Evolutionary conservation across 2,888 invertebrate species (phyloP).

Genomic region (Acanthosepion lycidas): DNA sequence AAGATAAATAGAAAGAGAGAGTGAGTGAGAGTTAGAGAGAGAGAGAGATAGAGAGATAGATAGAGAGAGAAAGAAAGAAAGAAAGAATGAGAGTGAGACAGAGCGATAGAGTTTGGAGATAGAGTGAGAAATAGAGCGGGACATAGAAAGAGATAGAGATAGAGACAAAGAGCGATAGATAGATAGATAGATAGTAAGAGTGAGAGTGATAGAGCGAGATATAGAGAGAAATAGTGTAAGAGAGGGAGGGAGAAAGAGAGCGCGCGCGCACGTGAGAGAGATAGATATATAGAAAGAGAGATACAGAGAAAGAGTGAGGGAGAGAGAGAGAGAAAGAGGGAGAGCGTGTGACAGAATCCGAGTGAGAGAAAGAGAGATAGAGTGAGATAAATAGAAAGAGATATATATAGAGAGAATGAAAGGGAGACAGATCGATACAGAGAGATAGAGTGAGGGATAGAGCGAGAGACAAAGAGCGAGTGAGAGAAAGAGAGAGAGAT

Average conservation of each 20-base stretch:
- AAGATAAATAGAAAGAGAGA: too few relatives aligned
- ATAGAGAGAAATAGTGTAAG: not conserved
- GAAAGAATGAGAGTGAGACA: too few relatives aligned
- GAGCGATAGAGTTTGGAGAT: too few relatives aligned
- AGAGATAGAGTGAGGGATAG: not conserved
- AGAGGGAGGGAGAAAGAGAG: too few relatives aligned
- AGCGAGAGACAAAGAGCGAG: not conserved
- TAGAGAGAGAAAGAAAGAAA: too few relatives aligned
- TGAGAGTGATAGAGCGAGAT: not conserved
- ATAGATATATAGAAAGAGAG: too few relatives aligned
- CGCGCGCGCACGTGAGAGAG: too few relatives aligned
- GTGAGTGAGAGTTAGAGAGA: not conserved
- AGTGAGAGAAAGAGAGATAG: too few relatives aligned
- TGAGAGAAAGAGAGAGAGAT: too few relatives aligned
- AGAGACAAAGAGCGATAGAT: not conserved
- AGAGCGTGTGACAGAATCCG: not conserved
- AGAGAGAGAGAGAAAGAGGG: not conserved
- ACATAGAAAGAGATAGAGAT: not conserved
- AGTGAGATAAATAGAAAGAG: too few relatives aligned
- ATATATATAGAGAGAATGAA: not conserved
- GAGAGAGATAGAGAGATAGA: not conserved
- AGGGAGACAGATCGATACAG: not conserved
- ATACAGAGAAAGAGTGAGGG: not conserved
- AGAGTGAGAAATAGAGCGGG: not conserved
- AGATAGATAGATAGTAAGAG: too few relatives aligned